A percentile compares a stretch with the other conserved stretches of the same genome.
These are phyloP conservation scores for Syndactyla subalaris DNA, from an alignment of 2,797 vertebrate species.

Conservation along the genomic window DNA sequence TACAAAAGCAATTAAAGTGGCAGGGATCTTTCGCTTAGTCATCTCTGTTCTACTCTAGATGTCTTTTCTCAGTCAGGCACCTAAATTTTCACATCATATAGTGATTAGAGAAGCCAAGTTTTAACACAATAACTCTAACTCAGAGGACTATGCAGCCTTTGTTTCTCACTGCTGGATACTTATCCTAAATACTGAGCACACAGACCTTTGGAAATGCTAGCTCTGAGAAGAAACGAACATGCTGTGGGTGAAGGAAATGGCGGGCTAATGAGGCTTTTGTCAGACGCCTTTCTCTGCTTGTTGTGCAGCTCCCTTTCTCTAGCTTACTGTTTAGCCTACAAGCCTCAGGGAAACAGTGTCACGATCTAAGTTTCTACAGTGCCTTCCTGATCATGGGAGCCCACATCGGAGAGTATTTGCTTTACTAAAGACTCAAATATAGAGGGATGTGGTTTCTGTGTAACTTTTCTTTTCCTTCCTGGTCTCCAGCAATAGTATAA, in stretches of 20 bases:
- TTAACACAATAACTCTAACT: not conserved
- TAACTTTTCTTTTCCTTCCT: not conserved
- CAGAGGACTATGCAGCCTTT: not conserved
- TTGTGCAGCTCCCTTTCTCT: not conserved
- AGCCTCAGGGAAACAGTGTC: not conserved
- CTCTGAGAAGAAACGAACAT: not conserved
- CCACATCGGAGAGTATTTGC: not conserved
- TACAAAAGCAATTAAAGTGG: slow-evolving; percentile 2
- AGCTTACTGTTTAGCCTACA: not conserved
- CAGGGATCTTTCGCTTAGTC: not conserved
- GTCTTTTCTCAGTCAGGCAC: not conserved
- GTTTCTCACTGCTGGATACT: not conserved
- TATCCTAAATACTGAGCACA: not conserved
- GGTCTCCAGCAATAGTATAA: not conserved
- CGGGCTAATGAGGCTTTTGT: slow-evolving; percentile 26
- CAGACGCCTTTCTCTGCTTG: not conserved
- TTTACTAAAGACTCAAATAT: not conserved
- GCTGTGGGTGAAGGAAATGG: not conserved
- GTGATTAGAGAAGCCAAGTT: not conserved
- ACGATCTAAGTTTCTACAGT: not conserved
- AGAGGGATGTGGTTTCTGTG: not conserved
- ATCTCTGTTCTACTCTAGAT: not conserved
- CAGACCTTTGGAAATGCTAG: not conserved
- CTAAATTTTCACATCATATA: not conserved
- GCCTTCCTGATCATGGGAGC: not conserved